Conservation (phyloP, 2,113 vertebrate species). For the Pristiophorus japonicus region DNA sequence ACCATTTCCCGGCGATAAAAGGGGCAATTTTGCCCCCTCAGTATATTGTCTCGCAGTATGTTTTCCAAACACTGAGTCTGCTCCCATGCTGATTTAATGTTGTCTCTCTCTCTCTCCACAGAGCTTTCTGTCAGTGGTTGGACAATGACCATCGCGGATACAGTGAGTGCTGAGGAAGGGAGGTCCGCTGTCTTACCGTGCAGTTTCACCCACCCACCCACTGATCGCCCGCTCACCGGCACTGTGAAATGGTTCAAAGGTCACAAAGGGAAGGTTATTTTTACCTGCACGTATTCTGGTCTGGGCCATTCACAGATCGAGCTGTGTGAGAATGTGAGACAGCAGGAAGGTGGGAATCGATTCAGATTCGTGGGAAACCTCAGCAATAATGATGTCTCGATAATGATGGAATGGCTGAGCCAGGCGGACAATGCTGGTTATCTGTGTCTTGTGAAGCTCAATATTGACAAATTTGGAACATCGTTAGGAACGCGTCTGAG, state of each 20-base stretch:
- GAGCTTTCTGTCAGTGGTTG: no score
- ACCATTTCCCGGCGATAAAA: no score
- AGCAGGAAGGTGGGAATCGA: background rate
- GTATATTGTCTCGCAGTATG: background rate
- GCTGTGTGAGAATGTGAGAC: background rate
- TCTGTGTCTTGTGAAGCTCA: no score
- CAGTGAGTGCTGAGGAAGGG: background rate
- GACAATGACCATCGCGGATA: no score
- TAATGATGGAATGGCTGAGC: background rate
- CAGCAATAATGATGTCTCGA: background rate
- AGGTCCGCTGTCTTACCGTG: background rate
- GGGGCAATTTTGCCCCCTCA: no score
- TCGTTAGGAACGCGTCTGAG: no score
- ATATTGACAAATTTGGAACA: no score
- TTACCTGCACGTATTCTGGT: background rate
- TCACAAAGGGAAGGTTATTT: no score
- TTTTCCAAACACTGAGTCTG: background rate
- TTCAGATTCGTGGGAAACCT: background rate
- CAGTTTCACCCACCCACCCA: background rate
- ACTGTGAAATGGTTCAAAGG: no score
- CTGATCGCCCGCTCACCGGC: background rate
- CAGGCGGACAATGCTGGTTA: background rate
- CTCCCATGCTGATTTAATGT: background rate
- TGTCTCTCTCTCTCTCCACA: no score
- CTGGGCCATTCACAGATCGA: background rate